Conservation (phyloP, 2,888 invertebrate species). For the Lepidochrysops patricia region DNA sequence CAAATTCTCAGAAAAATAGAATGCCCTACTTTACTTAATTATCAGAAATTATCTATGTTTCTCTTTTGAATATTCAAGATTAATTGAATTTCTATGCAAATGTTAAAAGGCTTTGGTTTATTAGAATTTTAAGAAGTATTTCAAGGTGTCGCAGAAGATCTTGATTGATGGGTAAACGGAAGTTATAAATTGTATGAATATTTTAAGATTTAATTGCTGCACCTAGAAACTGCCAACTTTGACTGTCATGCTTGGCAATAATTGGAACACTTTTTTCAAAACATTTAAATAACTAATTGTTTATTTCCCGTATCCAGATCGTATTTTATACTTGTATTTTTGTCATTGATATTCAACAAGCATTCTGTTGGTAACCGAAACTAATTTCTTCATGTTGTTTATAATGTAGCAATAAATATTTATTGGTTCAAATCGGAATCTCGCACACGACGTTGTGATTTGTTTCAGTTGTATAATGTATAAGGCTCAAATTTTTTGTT, state of each 20-base stretch:
- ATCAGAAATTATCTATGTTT: neutral
- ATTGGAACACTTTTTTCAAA: no score
- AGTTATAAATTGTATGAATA: no score
- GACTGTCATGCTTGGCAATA: no score
- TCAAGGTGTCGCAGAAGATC: neutral
- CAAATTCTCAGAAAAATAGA: no score
- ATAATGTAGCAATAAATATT: slow-evolving; percentile 23
- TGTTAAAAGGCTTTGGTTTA: neutral
- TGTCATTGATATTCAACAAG: neutral
- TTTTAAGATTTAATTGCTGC: no score
- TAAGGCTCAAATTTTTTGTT: neutral
- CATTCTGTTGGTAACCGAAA: neutral
- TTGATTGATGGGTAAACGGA: neutral
- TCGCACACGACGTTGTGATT: slow-evolving; percentile 25
- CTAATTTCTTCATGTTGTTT: slow-evolving; percentile 13
- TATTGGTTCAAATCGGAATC: slow-evolving; percentile 25
- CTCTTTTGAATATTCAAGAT: neutral
- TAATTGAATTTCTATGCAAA: neutral
- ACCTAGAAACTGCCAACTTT: no score
- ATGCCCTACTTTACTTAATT: neutral
- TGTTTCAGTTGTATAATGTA: neutral
- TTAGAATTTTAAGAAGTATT: neutral
- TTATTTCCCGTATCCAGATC: no score
- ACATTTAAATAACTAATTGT: no score
- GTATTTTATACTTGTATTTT: no score